Conservation (phyloP, 2,797 vertebrate species). For the Cyprinodon diabolis region DNA sequence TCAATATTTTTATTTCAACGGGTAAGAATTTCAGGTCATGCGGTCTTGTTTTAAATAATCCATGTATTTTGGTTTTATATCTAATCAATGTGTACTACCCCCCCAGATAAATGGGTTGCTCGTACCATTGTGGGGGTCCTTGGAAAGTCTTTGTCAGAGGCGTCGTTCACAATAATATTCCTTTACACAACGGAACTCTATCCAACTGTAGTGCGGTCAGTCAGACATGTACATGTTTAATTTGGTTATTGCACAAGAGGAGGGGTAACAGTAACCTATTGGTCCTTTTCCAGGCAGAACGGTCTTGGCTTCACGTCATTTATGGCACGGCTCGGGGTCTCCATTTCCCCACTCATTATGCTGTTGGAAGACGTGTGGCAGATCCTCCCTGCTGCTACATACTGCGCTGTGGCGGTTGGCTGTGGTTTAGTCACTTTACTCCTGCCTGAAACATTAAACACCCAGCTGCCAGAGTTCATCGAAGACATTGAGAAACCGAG, state of each 20-base stretch:
- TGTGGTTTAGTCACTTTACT: constrained; percentile 77
- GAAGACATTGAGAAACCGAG: constrained; percentile 85
- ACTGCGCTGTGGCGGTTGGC: constrained; percentile 75
- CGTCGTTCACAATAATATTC: constrained; percentile 84
- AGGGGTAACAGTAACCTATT: constrained; percentile 9
- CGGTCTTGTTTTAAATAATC: not conserved
- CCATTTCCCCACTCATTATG: constrained; percentile 85
- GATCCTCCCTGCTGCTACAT: constrained; percentile 78
- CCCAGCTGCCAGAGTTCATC: constrained; percentile 84
- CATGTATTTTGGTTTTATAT: not conserved
- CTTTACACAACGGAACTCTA: constrained; percentile 89
- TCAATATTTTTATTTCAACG: constrained; percentile 77
- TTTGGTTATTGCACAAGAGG: constrained; percentile 6
- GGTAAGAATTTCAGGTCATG: constrained; percentile 53
- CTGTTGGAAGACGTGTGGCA: constrained; percentile 86
- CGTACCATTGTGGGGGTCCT: constrained; percentile 79
- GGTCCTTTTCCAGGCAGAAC: constrained; percentile 83
- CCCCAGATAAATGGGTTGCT: constrained; percentile 73
- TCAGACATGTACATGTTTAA: constrained; percentile 35
- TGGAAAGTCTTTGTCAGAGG: constrained; percentile 87
- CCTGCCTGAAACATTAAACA: constrained; percentile 85
- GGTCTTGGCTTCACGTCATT: constrained; percentile 88
- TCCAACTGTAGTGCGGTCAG: constrained; percentile 90
- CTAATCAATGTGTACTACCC: constrained; percentile 2
- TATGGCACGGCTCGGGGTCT: constrained; percentile 83